Percentiles rank a stretch among this genome's conserved stretches.
Conservation (phyloP, 2,888 invertebrate species). For the Amphiduros pacificus region DNA sequence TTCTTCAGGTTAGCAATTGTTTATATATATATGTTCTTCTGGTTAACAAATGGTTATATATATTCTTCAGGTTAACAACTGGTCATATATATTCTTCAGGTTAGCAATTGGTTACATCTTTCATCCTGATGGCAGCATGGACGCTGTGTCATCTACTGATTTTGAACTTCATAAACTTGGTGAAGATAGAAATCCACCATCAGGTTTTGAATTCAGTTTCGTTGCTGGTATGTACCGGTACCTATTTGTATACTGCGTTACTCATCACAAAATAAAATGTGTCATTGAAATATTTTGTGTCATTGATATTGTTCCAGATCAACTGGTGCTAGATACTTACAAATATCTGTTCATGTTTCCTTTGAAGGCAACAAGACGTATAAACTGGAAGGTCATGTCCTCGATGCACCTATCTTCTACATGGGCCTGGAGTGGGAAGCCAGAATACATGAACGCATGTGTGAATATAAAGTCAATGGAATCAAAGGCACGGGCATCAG, state of each 20-base stretch:
- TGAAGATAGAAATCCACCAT: constrained; percentile 48
- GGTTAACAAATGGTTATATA: not conserved
- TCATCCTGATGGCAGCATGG: constrained; percentile 47
- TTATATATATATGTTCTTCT: not conserved
- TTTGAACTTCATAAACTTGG: constrained; percentile 48
- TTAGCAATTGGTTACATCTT: constrained; percentile 52
- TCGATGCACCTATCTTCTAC: constrained; percentile 28
- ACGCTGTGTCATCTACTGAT: constrained; percentile 43
- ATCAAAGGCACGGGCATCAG: constrained; percentile 52
- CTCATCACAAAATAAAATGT: too few relatives aligned
- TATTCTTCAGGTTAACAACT: not conserved
- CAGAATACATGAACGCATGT: constrained; percentile 48
- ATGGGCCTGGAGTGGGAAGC: constrained; percentile 39
- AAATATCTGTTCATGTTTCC: too few relatives aligned
- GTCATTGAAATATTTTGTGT: not conserved
- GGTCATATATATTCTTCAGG: constrained; percentile 33
- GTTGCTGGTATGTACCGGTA: constrained; percentile 45
- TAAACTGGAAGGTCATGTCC: constrained; percentile 29
- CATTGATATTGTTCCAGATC: not conserved
- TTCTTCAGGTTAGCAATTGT: too few relatives aligned
- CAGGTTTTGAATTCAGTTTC: constrained; percentile 41
- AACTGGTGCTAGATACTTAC: not conserved
- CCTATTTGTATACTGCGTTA: too few relatives aligned
- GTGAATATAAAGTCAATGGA: constrained; percentile 45
- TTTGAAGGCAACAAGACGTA: constrained; percentile 39